These are phyloP conservation scores for Rhopalosiphum maidis DNA, from an alignment of 1,140 invertebrate species.

Conservation along the genomic window DNA sequence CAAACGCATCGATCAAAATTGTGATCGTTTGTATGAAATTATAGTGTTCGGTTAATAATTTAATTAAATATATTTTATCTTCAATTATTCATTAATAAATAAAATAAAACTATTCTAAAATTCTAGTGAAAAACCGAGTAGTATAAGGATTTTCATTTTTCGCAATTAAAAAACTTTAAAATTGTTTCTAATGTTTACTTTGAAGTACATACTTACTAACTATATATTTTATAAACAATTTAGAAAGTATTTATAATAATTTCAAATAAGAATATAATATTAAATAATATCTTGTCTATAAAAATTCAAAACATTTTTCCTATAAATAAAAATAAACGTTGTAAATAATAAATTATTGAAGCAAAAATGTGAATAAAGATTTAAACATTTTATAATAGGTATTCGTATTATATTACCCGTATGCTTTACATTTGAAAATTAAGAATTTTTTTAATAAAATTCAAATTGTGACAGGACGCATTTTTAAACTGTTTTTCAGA, in stretches of 20 bases:
- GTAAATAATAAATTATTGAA: neutral
- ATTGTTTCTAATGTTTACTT: neutral
- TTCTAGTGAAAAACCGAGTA: neutral
- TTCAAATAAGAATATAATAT: neutral
- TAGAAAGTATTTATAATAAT: neutral
- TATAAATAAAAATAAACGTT: neutral
- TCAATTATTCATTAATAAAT: neutral
- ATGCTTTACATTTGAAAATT: too few species aligned
- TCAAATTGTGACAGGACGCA: neutral
- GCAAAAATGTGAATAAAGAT: neutral
- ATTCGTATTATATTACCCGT: too few species aligned
- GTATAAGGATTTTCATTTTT: neutral
- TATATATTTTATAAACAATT: neutral
- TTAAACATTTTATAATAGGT: too few species aligned
- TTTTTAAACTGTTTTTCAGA: neutral
- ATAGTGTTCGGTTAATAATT: neutral
- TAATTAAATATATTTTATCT: neutral
- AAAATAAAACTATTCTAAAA: neutral
- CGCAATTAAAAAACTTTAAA: neutral
- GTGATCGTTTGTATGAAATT: neutral
- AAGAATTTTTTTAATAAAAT: neutral
- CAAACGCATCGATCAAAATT: constrained; percentile 7
- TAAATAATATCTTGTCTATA: neutral
- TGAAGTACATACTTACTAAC: neutral
- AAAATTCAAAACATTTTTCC: neutral